Percentiles rank a stretch among this genome's conserved stretches.
These are phyloP conservation scores for Loriculus beryllinus DNA, from an alignment of 2,797 vertebrate species.

Conservation along the genomic window DNA sequence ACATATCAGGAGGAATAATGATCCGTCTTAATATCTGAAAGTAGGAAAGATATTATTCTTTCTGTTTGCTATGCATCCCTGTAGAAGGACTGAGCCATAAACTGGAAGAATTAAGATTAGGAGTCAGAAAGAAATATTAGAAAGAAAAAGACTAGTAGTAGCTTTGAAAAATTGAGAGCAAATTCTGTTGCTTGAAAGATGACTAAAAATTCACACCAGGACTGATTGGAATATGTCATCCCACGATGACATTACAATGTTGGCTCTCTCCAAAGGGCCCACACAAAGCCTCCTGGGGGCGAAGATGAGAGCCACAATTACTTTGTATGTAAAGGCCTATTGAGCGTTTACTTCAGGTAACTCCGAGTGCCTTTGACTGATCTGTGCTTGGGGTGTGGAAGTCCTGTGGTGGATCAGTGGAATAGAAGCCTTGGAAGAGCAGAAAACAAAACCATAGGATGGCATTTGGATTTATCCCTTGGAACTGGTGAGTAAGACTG, in stretches of 20 bases:
- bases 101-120: not conserved
- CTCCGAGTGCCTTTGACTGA: not conserved
- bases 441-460: not conserved
- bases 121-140: not conserved
- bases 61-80: not conserved
- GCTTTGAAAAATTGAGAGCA: not conserved
- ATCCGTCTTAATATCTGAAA: conserved; percentile 43
- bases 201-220: not conserved
- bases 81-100: not conserved
- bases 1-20: conserved; percentile 43
- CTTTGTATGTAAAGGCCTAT: not conserved
- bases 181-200: not conserved
- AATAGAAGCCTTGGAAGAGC: not conserved
- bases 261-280: not conserved
- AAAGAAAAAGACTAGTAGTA: not conserved
- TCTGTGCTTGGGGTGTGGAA: not conserved
- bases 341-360: not conserved
- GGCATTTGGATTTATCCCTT: not conserved
- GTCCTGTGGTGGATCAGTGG: not conserved
- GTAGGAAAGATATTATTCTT: conserved; percentile 11
- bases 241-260: rapidly evolving
- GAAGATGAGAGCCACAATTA: not conserved
- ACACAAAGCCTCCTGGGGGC: not conserved
- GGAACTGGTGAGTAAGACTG: not conserved
- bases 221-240: not conserved